Base-by-base conservation (phyloP, 2,113 vertebrate genomes). In the Thryonomys swinderianus region DNA sequence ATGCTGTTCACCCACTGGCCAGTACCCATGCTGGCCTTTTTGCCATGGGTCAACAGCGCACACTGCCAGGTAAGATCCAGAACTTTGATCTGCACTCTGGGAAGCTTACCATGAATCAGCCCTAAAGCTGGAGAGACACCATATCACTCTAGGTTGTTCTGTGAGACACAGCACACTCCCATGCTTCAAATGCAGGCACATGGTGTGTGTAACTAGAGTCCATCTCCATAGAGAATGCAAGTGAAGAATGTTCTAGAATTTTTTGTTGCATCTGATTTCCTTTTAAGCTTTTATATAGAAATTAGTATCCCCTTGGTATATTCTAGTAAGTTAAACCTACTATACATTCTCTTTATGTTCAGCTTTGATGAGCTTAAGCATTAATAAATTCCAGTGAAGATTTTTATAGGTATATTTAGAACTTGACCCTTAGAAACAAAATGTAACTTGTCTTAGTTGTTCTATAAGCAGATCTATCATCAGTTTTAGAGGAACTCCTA, bases 111-210 rank as follows among this genome's bases (percentile, higher is more conserved):
- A 61, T 55, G 85, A 96, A 76, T 79, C 87, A 95, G 93, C 83
- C 9, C 1, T 91, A 78, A 95, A 85, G 76, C 90, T 90, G 86
- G 84, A 94, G 79, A 94, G 90, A 79, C 90, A 90, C 95, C 82
- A 30, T 83, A 92, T 96, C 94, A 71, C 66, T 96, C 90, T 88
- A 96, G 91, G 92, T 84, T 90, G 25, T 90, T 98, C 14, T 94
- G 59, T 32, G 45, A 96, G 92, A 96, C 93, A 97, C 71, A 97
- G 95, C 93, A 95, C 78, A 79, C 93, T 76, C n/a, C 83, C 95
- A 84, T 95, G 88, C 93, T 96, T 95, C 90, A 96, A 82, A 96
- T 79, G 89, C 64, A 97, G 96, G 91, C 91, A 94, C 86, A 91
- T 85, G 64, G 85, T 96, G 94, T 97, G 81, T 94, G 74, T 91